Conservation (phyloP, 1,140 invertebrate species). For the Hirudo medicinalis region DNA sequence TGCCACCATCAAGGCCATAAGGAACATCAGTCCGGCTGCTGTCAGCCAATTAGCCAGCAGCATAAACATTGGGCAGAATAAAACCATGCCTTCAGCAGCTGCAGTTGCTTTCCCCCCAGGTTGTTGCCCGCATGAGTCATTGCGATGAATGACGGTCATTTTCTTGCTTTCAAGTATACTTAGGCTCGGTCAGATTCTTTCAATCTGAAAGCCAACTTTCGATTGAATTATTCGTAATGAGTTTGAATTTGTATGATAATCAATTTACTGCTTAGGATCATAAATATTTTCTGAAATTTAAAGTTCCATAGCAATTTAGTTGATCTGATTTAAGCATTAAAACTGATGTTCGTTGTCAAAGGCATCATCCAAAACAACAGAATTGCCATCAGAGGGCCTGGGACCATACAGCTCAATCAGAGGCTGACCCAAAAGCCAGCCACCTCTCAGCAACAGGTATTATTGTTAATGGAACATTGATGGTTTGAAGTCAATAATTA, state of each 20-base stretch:
- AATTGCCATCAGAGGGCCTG: neutral
- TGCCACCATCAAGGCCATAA: slow-evolving; percentile 2
- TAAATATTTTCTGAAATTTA: neutral
- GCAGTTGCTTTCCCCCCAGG: neutral
- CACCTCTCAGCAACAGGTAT: slow-evolving; percentile 4
- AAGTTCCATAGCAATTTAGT: too few species aligned
- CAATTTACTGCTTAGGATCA: neutral
- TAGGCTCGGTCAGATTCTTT: neutral
- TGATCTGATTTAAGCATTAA: too few species aligned
- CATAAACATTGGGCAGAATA: neutral
- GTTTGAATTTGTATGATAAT: neutral
- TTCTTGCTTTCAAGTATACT: neutral
- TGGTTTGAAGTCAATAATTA: neutral
- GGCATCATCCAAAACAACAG: neutral
- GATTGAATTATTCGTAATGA: too few species aligned
- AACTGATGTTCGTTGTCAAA: neutral
- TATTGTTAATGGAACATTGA: neutral
- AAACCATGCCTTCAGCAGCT: neutral
- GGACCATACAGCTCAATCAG: neutral
- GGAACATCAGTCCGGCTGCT: neutral
- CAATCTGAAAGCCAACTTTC: neutral
- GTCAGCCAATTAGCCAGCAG: neutral
- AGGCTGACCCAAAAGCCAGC: neutral
- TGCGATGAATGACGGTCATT: neutral
- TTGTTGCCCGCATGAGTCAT: neutral